phyloP scores from a whole-genome alignment of 2,888 invertebrate genomes.

The Adela reaumurella region DNA sequence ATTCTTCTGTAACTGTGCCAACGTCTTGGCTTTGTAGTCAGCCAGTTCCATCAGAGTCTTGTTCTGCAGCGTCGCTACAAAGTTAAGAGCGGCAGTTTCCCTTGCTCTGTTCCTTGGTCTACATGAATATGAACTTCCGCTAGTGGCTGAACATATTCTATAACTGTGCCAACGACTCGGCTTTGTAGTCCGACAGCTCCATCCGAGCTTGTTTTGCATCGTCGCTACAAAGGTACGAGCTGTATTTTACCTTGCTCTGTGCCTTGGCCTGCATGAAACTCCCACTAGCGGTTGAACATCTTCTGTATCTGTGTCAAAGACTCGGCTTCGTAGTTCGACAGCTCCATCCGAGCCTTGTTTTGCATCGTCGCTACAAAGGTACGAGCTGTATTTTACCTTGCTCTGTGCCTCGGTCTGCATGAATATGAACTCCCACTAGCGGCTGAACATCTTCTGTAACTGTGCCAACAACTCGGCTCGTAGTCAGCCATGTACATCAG shows the following conservation, averaged over 20 bases:
- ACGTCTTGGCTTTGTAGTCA: no score
- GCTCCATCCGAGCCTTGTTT: conserved; percentile 94
- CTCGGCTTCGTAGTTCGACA: conserved; percentile 99
- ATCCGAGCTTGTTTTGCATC: no score
- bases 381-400: no score
- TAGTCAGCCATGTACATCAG: no score
- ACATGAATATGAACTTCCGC: conserved; percentile 99
- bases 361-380: conserved; percentile 99
- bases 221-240: no score
- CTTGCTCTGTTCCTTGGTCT: conserved; percentile 73
- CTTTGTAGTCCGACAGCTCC: conserved; percentile 95
- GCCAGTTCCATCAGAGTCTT: no score
- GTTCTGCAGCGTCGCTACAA: no score
- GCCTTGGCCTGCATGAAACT: conserved; percentile 97
- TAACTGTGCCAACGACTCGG: conserved; percentile 92
- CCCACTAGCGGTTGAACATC: conserved; percentile 99
- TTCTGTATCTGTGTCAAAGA: conserved; percentile 95
- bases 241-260: conserved; percentile 61
- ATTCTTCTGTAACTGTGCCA: no score
- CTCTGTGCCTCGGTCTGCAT: conserved; percentile 88
- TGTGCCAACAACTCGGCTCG: no score
- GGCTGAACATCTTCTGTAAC: no score
- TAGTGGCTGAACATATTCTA: conserved; percentile 99
- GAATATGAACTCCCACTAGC: conserved; percentile 99
- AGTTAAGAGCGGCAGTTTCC: no score